Conservation (phyloP, 2,888 invertebrate genomes). For the Sinotaia quadrata region DNA sequence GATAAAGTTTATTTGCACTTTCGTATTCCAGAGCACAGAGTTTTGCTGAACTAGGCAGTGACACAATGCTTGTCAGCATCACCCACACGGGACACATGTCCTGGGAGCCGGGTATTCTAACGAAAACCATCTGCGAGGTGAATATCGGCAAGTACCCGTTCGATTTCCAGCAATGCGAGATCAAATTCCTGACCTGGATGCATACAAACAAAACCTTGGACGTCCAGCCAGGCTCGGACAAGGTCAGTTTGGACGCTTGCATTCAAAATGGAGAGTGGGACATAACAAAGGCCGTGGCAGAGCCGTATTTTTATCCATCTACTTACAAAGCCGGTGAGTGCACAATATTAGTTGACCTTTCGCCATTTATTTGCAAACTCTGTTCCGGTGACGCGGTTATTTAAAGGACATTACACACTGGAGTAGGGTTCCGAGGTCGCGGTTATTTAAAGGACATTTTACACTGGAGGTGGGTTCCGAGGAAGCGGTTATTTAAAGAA, state of each 20-base stretch:
- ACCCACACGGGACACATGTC: conserved; percentile 44
- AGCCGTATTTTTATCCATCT: conserved; percentile 44
- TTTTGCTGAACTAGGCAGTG: conserved; percentile 49
- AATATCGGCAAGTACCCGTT: conserved; percentile 58
- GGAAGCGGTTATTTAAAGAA: neutral
- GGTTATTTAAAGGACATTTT: neutral
- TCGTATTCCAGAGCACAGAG: conserved; percentile 46
- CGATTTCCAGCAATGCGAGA: conserved; percentile 52
- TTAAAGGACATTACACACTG: neutral
- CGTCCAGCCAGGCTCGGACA: conserved; percentile 37
- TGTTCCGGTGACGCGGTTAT: too few species aligned
- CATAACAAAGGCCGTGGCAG: conserved; percentile 38
- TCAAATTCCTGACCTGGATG: conserved; percentile 57
- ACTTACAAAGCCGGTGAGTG: conserved; percentile 41
- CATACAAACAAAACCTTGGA: conserved; percentile 52
- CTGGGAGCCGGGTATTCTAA: conserved; percentile 55
- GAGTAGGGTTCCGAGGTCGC: neutral
- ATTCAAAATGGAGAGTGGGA: conserved; percentile 57
- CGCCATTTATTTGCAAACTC: neutral
- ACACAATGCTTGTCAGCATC: conserved; percentile 48
- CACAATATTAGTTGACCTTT: too few species aligned
- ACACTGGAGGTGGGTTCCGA: neutral
- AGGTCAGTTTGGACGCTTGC: conserved; percentile 39
- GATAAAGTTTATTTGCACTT: too few species aligned
- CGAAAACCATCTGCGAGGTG: conserved; percentile 54